Base-by-base conservation (phyloP, 2,797 vertebrate genomes). In the Bucorvus abyssinicus region DNA sequence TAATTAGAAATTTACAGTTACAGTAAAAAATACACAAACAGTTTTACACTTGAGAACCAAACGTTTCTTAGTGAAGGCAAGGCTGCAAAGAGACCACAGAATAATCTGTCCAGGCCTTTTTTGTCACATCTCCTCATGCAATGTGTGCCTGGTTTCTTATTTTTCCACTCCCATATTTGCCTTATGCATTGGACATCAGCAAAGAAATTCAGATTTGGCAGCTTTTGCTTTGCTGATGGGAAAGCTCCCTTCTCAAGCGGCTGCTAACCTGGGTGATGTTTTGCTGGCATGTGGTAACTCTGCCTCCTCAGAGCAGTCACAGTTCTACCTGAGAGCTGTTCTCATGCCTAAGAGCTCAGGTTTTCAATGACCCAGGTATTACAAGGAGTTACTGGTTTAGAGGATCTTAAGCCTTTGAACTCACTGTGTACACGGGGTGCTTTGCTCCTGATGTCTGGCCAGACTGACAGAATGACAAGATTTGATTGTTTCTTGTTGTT, bases 1-100 rank as follows among this genome's bases (percentile, higher is more conserved):
- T 88, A 90, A 95, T 65, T 77, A 84, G 79, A 79, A 86, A 86
- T 44, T 59, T 65, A 36, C 40, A 84, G 42, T 85, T 59, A 53
- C 27, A 84, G 79, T 85, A 64, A 70, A 77, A 94, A 69, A 27
- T 18, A 74, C 32, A 79, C 81, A 90, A 92, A 77, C 42, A 61
- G 4, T 85, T 94, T 69, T 52, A 49, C 32, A 45, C 38, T 19
- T 61, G 45, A 91, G 59, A 89, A 49, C 12, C 14, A 52, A 64
- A 40, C 17, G 56, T 63, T 45, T 84, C 73, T 26, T 71, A 29
- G 15, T 29, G 50, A 87, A 75, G 59, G 40, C 40, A 94, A 69
- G 34, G 22, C 40, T 86, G 71, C 24, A 29, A 59, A 79, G 29
- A 77, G 22, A 29, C 17, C 18, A 20, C 3, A 8, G 38, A 65